A percentile compares a stretch with the other conserved stretches of the same genome.
Conservation (phyloP, 2,113 vertebrate genomes). For the Vombatus ursinus region DNA sequence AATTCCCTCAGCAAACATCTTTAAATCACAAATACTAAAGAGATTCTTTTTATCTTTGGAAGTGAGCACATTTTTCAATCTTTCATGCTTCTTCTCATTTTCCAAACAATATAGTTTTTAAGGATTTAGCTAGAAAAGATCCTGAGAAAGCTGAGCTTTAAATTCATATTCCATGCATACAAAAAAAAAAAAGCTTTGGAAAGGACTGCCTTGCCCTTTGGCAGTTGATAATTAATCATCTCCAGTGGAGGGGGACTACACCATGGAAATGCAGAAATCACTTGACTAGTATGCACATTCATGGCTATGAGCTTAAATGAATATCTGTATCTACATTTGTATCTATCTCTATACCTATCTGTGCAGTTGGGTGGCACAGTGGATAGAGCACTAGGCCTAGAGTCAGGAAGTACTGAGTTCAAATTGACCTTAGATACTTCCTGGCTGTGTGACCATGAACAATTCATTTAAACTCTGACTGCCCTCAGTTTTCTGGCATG, state of each 20-base stretch:
- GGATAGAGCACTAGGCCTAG: neutral
- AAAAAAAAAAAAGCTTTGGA: conserved; percentile 35
- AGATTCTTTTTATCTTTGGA: neutral
- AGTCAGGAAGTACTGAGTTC: neutral
- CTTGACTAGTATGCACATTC: neutral
- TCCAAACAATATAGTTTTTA: neutral
- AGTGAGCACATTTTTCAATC: neutral
- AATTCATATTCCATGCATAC: conserved; percentile 18
- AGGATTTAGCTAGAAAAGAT: conserved; percentile 8
- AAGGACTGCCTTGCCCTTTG: conserved; percentile 41
- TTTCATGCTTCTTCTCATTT: neutral
- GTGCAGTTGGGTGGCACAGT: neutral
- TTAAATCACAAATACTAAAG: neutral
- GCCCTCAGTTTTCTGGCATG: neutral
- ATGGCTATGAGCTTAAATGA: neutral
- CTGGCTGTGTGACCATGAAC: neutral
- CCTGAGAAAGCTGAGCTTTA: neutral
- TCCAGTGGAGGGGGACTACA: conserved; percentile 6
- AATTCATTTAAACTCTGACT: neutral
- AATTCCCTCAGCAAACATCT: conserved; percentile 11
- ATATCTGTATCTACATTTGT: neutral
- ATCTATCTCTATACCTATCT: neutral
- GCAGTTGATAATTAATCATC: conserved; percentile 50
- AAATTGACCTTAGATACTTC: neutral
- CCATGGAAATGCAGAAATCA: neutral